A percentile compares a stretch with the other conserved stretches of the same genome.
phyloP scores from a whole-genome alignment of 2,797 vertebrate species.

The Pitangus sulphuratus region DNA sequence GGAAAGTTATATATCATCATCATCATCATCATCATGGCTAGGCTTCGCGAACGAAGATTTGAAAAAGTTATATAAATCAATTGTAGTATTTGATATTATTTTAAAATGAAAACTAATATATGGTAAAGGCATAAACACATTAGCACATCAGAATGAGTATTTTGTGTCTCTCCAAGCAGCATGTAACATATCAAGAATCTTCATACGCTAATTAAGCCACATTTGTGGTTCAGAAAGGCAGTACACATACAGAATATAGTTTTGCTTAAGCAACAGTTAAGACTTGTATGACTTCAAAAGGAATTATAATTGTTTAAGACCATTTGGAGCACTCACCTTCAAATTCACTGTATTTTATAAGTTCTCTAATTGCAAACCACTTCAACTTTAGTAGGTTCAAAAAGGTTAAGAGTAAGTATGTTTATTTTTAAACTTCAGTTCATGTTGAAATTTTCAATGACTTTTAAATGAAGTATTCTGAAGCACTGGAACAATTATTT shows the following conservation, averaged over 20 bases:
- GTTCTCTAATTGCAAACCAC: not conserved
- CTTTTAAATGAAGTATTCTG: not conserved
- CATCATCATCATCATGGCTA: no score
- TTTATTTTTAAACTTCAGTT: not conserved
- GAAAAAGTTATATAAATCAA: not conserved
- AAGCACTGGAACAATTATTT: not conserved
- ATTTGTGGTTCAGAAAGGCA: not conserved
- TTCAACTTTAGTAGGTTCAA: not conserved
- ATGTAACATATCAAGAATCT: not conserved
- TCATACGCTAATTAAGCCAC: not conserved
- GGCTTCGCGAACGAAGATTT: no score
- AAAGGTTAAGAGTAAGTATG: not conserved
- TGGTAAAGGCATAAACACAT: not conserved
- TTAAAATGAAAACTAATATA: not conserved
- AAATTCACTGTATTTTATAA: not conserved
- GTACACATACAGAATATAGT: not conserved
- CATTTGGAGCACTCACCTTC: not conserved
- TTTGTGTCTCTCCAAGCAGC: not conserved
- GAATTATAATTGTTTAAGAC: not conserved
- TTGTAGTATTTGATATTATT: not conserved
- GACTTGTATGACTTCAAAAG: not conserved
- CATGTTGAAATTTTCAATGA: not conserved
- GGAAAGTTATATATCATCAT: not conserved
- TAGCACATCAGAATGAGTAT: not conserved
- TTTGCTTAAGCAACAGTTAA: not conserved